Conservation (phyloP, 2,888 invertebrate genomes). For the Drosophila acutilabella region DNA sequence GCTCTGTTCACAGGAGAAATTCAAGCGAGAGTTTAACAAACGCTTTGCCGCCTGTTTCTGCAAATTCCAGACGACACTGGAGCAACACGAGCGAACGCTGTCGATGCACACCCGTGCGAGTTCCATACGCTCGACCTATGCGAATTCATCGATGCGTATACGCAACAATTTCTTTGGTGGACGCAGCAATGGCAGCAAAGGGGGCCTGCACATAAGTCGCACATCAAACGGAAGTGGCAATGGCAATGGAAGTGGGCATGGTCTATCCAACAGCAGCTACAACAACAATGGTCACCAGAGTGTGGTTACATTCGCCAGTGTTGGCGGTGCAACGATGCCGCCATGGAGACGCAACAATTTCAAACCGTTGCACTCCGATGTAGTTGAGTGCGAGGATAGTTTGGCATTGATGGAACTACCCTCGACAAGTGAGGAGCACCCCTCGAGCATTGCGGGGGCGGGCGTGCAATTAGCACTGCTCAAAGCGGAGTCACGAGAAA, state of each 20-base stretch:
- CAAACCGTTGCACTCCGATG: slow-evolving; percentile 80
- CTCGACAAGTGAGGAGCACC: slow-evolving; percentile 64
- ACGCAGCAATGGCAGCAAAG: slow-evolving; percentile 11
- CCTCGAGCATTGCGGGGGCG: slow-evolving; percentile 32
- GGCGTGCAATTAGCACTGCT: slow-evolving; percentile 56
- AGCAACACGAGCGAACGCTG: slow-evolving; percentile 82
- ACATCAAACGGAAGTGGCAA: slow-evolving; percentile 30
- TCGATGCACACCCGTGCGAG: slow-evolving; percentile 84
- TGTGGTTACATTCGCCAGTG: slow-evolving; percentile 64
- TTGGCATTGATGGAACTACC: slow-evolving; percentile 65
- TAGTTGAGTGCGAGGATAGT: slow-evolving; percentile 80
- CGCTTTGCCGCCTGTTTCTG: slow-evolving; percentile 88
- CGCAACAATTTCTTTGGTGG: slow-evolving; percentile 77
- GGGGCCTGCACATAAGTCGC: slow-evolving; percentile 38
- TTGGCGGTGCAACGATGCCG: slow-evolving; percentile 37
- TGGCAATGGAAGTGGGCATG: slow-evolving; percentile 33
- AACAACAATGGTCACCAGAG: slow-evolving; percentile 67
- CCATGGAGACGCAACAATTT: slow-evolving; percentile 82
- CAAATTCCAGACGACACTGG: slow-evolving; percentile 80
- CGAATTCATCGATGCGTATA: slow-evolving; percentile 81
- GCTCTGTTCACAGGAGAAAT: slow-evolving; percentile 88
- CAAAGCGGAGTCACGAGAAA: slow-evolving; percentile 53
- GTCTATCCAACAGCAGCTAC: slow-evolving; percentile 29
- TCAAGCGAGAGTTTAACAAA: slow-evolving; percentile 91
- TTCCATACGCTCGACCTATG: slow-evolving; percentile 84